Evolutionary conservation across 2,888 invertebrate species (phyloP).

Genomic region (Stenchaetothrips biformis): DNA sequence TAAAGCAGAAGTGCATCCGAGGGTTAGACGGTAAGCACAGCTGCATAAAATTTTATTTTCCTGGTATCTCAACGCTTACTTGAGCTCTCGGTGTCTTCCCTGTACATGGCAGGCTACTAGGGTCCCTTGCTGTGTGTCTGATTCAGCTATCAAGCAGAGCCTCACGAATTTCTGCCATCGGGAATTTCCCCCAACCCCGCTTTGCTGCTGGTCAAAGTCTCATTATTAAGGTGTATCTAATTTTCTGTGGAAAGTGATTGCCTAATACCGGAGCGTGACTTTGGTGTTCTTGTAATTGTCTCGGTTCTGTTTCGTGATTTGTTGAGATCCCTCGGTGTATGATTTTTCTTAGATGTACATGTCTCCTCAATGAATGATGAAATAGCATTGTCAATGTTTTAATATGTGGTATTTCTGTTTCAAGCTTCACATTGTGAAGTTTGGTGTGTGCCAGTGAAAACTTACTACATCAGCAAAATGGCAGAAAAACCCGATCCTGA

Average conservation of each 20-base stretch:
- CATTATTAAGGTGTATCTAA: not conserved
- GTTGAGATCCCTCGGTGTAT: not conserved
- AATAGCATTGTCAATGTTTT: not conserved
- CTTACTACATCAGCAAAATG: not conserved
- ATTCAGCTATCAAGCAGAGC: too few species aligned
- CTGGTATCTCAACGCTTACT: not conserved
- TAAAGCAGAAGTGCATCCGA: not conserved
- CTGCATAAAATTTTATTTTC: not conserved
- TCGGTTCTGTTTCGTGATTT: not conserved
- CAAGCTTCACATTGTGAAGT: not conserved
- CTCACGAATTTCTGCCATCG: too few species aligned
- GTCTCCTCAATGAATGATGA: not conserved
- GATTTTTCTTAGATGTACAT: not conserved
- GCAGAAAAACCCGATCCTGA: constrained; percentile 8
- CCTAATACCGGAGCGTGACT: not conserved
- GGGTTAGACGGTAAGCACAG: not conserved
- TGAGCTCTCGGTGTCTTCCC: too few species aligned
- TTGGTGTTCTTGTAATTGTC: not conserved
- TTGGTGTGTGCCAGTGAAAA: not conserved
- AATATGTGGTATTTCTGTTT: not conserved
- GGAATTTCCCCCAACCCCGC: not conserved
- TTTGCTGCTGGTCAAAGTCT: not conserved
- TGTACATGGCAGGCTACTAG: too few species aligned
- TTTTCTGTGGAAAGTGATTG: not conserved
- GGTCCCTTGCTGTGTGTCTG: too few species aligned